Conservation (phyloP, 2,797 vertebrate species). For the Hemitrygon akajei region DNA sequence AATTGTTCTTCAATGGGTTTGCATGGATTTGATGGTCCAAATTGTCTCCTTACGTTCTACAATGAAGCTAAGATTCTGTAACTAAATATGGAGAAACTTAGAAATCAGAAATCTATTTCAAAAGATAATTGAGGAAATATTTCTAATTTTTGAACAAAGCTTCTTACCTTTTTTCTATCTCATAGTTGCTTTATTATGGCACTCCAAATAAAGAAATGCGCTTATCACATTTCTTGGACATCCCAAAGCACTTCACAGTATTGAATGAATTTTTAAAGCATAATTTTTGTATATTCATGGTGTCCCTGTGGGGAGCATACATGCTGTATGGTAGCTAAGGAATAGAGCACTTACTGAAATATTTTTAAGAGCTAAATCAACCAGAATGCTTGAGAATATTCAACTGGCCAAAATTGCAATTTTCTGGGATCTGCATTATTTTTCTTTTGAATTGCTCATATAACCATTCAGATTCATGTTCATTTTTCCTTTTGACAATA, state of each 20-base stretch:
- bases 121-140: background rate
- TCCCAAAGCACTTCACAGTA: background rate
- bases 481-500: no score
- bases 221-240: background rate
- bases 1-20: no score
- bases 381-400: no score
- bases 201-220: background rate
- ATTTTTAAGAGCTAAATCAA: background rate
- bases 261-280: background rate
- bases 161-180: background rate
- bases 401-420: no score
- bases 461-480: no score
- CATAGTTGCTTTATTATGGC: background rate
- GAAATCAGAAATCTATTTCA: background rate
- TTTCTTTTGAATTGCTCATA: no score
- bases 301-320: background rate
- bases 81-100: background rate
- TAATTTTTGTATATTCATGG: background rate
- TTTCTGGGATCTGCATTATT: no score
- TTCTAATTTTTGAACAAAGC: background rate
- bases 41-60: no score
- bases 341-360: background rate
- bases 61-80: no score
- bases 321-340: background rate
- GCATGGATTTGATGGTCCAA: no score